These are phyloP conservation scores for Montipora cactus DNA, from an alignment of 64 coral and sea anemone genomes.

Conservation along the genomic window DNA sequence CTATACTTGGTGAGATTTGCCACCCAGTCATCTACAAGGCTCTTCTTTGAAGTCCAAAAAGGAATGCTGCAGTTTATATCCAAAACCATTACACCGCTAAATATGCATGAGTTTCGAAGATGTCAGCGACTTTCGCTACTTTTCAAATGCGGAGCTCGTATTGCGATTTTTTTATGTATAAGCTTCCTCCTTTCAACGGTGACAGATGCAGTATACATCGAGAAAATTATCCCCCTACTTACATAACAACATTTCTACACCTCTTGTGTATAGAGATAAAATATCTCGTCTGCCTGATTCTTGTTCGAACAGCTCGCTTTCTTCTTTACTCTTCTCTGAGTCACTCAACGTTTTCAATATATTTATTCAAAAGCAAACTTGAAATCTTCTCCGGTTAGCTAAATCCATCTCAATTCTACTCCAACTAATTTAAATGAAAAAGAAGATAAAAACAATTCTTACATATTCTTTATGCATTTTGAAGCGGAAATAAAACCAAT, in stretches of 20 bases:
- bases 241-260: not conserved
- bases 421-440: not conserved
- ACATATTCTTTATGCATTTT: not conserved
- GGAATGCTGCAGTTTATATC: no score
- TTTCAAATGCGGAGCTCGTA: not conserved
- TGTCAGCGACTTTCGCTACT: not conserved
- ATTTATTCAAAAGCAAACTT: not conserved
- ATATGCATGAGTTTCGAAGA: not conserved
- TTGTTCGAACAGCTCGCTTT: not conserved
- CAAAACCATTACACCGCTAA: no score
- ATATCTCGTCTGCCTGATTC: no score
- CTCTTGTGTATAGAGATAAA: no score
- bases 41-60: not conserved
- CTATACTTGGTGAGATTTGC: not conserved
- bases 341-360: not conserved
- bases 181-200: not conserved
- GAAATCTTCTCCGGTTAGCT: not conserved
- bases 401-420: not conserved
- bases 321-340: not conserved
- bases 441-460: not conserved
- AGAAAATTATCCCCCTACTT: not conserved
- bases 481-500: not conserved
- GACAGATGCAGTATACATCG: not conserved
- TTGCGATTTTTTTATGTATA: not conserved
- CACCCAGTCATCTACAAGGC: not conserved